Evolutionary conservation across 2,797 vertebrate genomes (phyloP).

Genomic region (Sciurus carolinensis): DNA sequence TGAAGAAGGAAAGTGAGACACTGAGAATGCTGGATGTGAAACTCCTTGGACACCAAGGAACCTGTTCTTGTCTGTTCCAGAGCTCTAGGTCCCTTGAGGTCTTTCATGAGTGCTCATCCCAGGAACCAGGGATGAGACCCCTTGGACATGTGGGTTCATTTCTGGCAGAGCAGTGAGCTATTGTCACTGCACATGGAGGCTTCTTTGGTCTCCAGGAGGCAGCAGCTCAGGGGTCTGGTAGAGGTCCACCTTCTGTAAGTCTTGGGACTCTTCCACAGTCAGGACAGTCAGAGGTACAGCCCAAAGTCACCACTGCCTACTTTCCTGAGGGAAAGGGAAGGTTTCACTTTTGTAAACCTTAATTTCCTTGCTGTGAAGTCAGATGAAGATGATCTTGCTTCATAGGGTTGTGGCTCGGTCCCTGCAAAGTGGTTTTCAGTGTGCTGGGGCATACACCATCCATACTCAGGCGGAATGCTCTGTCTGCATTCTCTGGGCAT

Average conservation of each 20-base stretch:
- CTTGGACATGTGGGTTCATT: accelerated
- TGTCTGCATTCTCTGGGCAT: accelerated
- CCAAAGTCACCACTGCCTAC: accelerated
- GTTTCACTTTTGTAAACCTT: background rate
- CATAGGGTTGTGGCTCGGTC: background rate
- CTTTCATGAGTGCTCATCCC: accelerated
- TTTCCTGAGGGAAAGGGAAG: background rate
- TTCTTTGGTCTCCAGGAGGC: background rate
- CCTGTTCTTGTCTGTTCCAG: accelerated
- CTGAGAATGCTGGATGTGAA: accelerated
- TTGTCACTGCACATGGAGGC: too few relatives aligned
- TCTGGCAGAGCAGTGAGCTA: background rate
- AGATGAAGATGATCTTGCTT: background rate
- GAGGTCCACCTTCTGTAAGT: background rate
- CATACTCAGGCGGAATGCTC: background rate
- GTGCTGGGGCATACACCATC: accelerated
- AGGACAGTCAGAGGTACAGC: background rate
- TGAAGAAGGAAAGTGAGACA: background rate
- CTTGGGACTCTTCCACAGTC: accelerated
- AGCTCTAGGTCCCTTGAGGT: background rate
- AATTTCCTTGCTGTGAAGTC: background rate
- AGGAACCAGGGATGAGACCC: accelerated
- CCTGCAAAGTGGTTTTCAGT: accelerated
- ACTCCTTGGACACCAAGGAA: background rate
- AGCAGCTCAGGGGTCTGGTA: background rate